Evolutionary conservation across 1,140 invertebrate species (phyloP).

Genomic region (Drosophila leontia): DNA sequence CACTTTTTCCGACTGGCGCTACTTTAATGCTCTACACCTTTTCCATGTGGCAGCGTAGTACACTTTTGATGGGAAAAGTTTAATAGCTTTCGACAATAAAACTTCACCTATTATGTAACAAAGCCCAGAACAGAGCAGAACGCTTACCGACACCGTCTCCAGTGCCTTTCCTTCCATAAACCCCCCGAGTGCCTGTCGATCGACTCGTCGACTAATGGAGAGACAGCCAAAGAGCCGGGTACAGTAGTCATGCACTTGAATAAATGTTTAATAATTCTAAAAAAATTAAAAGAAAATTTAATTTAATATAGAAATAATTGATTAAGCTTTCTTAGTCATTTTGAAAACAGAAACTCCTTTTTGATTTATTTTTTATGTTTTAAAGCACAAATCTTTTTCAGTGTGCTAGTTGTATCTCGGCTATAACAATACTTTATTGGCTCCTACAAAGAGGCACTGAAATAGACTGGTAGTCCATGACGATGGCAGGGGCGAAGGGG

Average conservation of each 20-base stretch:
- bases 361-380: not conserved
- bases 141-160: conserved; percentile 57
- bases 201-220: conserved; percentile 39
- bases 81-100: conserved; percentile 84
- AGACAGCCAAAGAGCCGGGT: conserved; percentile 5
- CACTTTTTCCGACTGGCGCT: conserved; percentile 30
- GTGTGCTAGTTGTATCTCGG: conserved; percentile 19
- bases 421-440: conserved; percentile 65
- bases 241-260: conserved; percentile 15
- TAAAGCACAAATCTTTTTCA: not conserved
- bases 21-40: conserved; percentile 76
- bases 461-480: conserved; percentile 30
- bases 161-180: not conserved
- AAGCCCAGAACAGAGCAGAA: conserved; percentile 65
- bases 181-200: conserved; percentile 49
- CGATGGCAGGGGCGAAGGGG: conserved; percentile 7
- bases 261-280: not conserved
- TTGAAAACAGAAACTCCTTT: not conserved
- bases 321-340: not conserved
- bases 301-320: no score
- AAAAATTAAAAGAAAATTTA: not conserved
- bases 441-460: conserved; percentile 44
- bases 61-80: conserved; percentile 82
- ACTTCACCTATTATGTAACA: conserved; percentile 84
- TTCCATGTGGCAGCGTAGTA: conserved; percentile 72